A percentile compares a stretch with the other conserved stretches of the same genome.
Evolutionary conservation across 2,888 invertebrate species (phyloP).

Genomic region (Drosophila lutescens): DNA sequence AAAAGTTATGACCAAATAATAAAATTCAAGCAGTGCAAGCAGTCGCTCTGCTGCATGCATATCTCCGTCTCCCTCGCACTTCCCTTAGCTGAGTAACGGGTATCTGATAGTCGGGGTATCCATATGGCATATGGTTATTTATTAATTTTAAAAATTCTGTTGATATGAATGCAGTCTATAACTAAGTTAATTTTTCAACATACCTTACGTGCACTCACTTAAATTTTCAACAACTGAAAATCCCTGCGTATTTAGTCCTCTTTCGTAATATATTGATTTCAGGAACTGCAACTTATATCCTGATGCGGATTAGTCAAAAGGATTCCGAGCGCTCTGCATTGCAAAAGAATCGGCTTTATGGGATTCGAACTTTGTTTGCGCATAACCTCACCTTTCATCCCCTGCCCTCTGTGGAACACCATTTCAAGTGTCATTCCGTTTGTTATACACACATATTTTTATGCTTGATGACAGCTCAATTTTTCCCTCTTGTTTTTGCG

Average conservation of each 20-base stretch:
- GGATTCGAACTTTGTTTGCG: slow-evolving; percentile 18
- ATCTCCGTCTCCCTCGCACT: no score
- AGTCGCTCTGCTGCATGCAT: no score
- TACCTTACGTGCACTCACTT: not conserved
- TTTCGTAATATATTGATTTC: slow-evolving; percentile 1
- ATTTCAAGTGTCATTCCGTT: slow-evolving; percentile 49
- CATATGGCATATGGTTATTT: no score
- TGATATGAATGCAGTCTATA: no score
- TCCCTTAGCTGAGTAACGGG: no score
- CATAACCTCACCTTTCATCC: slow-evolving; percentile 17
- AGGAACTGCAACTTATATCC: not conserved
- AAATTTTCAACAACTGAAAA: not conserved
- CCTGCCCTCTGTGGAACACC: slow-evolving; percentile 10
- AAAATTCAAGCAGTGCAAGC: no score
- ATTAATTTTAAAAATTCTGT: no score
- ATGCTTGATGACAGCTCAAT: slow-evolving; percentile 67
- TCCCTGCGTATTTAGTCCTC: not conserved
- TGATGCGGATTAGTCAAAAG: slow-evolving; percentile 11
- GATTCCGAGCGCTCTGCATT: slow-evolving; percentile 19
- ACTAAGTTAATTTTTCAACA: no score
- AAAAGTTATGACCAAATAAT: no score
- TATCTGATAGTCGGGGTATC: no score
- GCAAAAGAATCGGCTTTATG: slow-evolving; percentile 29
- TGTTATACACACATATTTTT: slow-evolving; percentile 48
- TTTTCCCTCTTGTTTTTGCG: slow-evolving; percentile 58